These are phyloP conservation scores for Cyprinella venusta DNA, from an alignment of 2,797 vertebrate species.

Conservation along the genomic window DNA sequence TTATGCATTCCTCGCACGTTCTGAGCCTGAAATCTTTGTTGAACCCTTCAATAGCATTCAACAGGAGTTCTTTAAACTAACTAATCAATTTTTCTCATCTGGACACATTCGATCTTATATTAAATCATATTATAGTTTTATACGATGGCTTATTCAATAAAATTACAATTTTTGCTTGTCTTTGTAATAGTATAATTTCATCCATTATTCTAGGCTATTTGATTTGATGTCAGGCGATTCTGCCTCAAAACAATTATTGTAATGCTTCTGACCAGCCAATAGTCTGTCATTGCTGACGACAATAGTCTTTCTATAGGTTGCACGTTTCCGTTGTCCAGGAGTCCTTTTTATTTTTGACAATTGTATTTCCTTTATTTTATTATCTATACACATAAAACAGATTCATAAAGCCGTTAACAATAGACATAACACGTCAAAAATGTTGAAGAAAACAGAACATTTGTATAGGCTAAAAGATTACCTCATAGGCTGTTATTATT, in stretches of 20 bases:
- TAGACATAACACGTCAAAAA: background rate
- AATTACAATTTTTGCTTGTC: background rate
- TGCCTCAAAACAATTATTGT: background rate
- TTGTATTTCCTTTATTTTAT: background rate
- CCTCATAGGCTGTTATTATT: background rate
- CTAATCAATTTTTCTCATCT: background rate
- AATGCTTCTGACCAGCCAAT: background rate
- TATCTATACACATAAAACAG: background rate
- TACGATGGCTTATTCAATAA: background rate
- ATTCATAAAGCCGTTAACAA: background rate
- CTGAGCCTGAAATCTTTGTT: background rate
- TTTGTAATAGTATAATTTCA: background rate
- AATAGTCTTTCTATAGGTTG: background rate
- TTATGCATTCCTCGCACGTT: background rate
- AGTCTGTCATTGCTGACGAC: constrained; percentile 1
- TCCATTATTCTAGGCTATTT: background rate
- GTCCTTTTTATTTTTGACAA: background rate
- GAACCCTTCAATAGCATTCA: background rate
- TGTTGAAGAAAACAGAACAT: background rate
- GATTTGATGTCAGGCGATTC: background rate
- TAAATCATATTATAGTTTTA: background rate
- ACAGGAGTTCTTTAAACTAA: no score
- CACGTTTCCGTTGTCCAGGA: background rate
- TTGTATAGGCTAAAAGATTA: background rate
- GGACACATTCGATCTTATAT: background rate